phyloP scores from a whole-genome alignment of 2,113 vertebrate genomes.

The Rhineura floridana region DNA sequence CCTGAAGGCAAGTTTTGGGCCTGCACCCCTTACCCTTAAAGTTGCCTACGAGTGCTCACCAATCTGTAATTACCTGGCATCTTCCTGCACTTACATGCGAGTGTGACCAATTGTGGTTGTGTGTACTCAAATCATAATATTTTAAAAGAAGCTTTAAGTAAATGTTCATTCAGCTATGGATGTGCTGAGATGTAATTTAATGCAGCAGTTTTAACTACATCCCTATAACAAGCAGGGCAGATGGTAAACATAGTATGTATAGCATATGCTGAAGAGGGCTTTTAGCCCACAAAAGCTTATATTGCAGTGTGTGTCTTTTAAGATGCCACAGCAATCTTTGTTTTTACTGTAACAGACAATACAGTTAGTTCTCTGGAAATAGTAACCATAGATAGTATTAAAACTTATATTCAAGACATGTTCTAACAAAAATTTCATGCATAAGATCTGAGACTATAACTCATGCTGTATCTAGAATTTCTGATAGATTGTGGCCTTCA shows the following conservation, averaged over 20 bases:
- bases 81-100: no score
- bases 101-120: neutral
- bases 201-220: neutral
- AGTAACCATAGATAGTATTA: neutral
- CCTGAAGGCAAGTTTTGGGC: no score
- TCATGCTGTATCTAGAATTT: neutral
- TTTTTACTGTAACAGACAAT: neutral
- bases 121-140: neutral
- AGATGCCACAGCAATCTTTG: neutral
- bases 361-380: neutral
- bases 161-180: neutral
- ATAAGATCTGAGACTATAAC: neutral
- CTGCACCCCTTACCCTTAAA: no score
- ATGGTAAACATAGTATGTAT: neutral
- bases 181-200: neutral
- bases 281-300: neutral
- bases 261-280: neutral
- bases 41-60: no score
- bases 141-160: neutral
- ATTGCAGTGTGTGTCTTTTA: neutral
- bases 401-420: neutral
- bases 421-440: neutral
- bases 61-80: no score
- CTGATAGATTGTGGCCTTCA: neutral
- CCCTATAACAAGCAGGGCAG: neutral